phyloP scores from a whole-genome alignment of 2,888 invertebrate genomes.

The Ichneumoninae sp. region DNA sequence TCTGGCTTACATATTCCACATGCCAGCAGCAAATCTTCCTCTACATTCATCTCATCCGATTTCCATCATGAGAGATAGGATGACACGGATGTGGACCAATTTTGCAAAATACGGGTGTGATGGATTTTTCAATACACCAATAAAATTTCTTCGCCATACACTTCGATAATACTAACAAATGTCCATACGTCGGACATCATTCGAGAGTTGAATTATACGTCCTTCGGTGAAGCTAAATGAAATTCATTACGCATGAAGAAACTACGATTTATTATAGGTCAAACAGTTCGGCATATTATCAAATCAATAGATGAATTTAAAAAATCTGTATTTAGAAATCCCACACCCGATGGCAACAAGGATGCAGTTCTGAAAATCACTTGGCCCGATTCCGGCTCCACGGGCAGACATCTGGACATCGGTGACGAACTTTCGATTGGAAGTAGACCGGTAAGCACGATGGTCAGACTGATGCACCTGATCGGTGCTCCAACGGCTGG shows the following conservation, averaged over 20 bases:
- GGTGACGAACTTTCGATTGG: slow-evolving; percentile 33
- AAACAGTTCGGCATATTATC: not conserved
- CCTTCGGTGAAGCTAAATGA: no score
- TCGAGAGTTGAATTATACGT: no score
- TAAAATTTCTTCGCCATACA: no score
- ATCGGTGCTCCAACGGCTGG: slow-evolving; percentile 22
- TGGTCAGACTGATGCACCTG: slow-evolving; percentile 4
- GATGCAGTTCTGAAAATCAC: slow-evolving; percentile 47
- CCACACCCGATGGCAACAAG: slow-evolving; percentile 65
- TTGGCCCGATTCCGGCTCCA: slow-evolving; percentile 66
- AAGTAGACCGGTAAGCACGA: slow-evolving; percentile 48
- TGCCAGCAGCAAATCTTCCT: slow-evolving; percentile 60
- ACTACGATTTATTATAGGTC: not conserved
- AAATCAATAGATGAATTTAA: not conserved
- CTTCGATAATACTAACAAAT: no score
- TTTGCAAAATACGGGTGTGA: slow-evolving; percentile 67
- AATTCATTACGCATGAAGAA: no score
- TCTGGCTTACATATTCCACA: slow-evolving; percentile 86
- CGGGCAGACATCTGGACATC: slow-evolving; percentile 68
- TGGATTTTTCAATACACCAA: not conserved
- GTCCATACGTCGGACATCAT: no score
- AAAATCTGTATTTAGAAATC: slow-evolving; percentile 66
- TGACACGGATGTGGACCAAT: slow-evolving; percentile 87
- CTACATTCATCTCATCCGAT: slow-evolving; percentile 71
- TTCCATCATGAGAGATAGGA: slow-evolving; percentile 82